Percentiles rank a stretch among this genome's conserved stretches.
phyloP scores from a whole-genome alignment of 1,140 invertebrate species.

The Drosophila kurseongensis region DNA sequence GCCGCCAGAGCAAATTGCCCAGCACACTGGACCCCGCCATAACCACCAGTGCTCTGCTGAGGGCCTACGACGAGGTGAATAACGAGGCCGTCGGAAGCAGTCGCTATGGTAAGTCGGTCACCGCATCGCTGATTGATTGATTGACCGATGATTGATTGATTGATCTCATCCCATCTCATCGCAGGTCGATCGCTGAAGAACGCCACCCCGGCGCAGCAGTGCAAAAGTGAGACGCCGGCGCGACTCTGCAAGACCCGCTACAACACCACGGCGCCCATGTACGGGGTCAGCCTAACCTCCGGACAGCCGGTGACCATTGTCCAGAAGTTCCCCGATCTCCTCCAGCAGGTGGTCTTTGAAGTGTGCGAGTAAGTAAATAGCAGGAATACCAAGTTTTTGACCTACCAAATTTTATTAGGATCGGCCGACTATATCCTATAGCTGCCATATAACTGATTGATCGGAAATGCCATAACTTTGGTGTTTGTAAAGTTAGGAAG shows the following conservation, averaged over 20 bases:
- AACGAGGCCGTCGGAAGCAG: conserved; percentile 79
- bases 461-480: no score
- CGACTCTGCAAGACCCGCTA: conserved; percentile 94
- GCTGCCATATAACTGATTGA: no score
- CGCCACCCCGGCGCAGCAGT: conserved; percentile 76
- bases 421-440: no score
- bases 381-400: no score
- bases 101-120: conserved; percentile 83
- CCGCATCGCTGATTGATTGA: conserved; percentile 30
- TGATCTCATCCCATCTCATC: conserved; percentile 15
- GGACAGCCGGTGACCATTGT: conserved; percentile 96
- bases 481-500: no score
- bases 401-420: no score
- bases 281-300: conserved; percentile 95
- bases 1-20: conserved; percentile 84
- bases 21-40: conserved; percentile 89
- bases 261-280: conserved; percentile 97
- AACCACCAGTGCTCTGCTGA: conserved; percentile 89
- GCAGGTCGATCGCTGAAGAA: conserved; percentile 77
- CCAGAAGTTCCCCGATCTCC: conserved; percentile 96
- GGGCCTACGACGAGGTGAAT: conserved; percentile 87
- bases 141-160: conserved; percentile 19
- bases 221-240: conserved; percentile 88
- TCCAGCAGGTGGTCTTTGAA: conserved; percentile 97
- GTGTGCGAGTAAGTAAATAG: conserved; percentile 89